Evolutionary conservation across 2,113 vertebrate genomes (phyloP).

Genomic region (Oenanthe melanoleuca): DNA sequence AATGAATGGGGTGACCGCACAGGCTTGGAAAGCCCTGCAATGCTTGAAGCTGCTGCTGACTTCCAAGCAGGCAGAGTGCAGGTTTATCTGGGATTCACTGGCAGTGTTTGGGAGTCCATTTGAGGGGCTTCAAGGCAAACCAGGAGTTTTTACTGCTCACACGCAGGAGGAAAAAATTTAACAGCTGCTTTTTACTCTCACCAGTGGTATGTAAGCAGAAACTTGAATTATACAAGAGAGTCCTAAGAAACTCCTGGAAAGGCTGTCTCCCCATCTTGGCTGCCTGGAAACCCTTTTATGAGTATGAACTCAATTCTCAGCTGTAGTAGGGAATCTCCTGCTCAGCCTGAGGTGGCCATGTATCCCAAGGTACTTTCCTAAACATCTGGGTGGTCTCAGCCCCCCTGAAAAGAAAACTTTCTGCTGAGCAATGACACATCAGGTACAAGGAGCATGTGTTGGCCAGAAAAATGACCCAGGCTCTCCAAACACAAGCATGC

Average conservation of each 20-base stretch:
- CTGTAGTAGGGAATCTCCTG: background rate
- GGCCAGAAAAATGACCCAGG: background rate
- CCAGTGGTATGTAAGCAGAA: background rate
- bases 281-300: background rate
- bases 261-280: background rate
- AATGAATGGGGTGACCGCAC: constrained; percentile 70
- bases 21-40: constrained; percentile 50
- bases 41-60: constrained; percentile 14
- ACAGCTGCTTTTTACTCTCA: constrained; percentile 12
- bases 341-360: background rate
- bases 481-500: background rate
- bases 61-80: constrained; percentile 45
- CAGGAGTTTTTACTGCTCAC: background rate
- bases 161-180: background rate
- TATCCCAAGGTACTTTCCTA: background rate
- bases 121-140: constrained; percentile 30
- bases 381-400: constrained; percentile 56
- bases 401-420: constrained; percentile 24
- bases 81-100: constrained; percentile 18
- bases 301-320: background rate
- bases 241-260: constrained; percentile 20
- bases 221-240: background rate
- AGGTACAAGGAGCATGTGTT: background rate
- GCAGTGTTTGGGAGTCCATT: background rate
- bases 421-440: background rate